These are phyloP conservation scores for Erebia aethiops DNA, from an alignment of 2,888 invertebrate species.

Conservation along the genomic window DNA sequence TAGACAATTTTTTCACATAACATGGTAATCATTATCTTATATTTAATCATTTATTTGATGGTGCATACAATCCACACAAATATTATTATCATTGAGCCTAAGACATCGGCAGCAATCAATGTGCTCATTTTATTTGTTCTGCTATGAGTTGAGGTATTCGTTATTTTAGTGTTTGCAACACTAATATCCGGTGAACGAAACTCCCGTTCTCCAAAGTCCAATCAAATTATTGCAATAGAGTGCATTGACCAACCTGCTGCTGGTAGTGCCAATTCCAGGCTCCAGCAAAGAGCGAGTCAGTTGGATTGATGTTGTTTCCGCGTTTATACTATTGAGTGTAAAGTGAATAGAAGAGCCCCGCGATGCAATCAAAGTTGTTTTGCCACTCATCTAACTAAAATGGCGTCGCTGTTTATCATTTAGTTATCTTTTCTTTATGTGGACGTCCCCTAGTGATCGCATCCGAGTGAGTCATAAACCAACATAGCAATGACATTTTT, in stretches of 20 bases:
- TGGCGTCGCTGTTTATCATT: constrained; percentile 81
- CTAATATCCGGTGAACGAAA: constrained; percentile 63
- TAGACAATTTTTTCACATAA: too few relatives aligned
- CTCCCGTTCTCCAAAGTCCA: constrained; percentile 67
- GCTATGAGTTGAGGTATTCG: background rate
- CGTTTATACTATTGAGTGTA: constrained; percentile 65
- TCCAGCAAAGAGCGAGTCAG: constrained; percentile 59
- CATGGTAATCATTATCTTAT: too few relatives aligned
- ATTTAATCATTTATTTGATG: too few relatives aligned
- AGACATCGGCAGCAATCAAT: too few relatives aligned
- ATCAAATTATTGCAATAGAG: constrained; percentile 79
- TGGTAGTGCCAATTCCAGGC: constrained; percentile 68
- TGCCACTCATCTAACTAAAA: constrained; percentile 74
- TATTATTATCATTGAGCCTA: too few relatives aligned
- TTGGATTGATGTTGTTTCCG: constrained; percentile 75
- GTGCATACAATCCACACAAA: too few relatives aligned
- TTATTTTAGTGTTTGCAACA: constrained; percentile 49
- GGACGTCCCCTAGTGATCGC: constrained; percentile 74
- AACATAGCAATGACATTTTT: constrained; percentile 82
- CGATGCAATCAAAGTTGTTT: constrained; percentile 75
- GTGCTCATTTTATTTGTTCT: background rate
- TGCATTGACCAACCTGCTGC: constrained; percentile 81
- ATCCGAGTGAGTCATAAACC: constrained; percentile 80
- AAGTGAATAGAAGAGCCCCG: constrained; percentile 62
- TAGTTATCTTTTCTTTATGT: constrained; percentile 66